Conservation (phyloP, 1,140 invertebrate genomes). For the Bombus sylvicola region DNA sequence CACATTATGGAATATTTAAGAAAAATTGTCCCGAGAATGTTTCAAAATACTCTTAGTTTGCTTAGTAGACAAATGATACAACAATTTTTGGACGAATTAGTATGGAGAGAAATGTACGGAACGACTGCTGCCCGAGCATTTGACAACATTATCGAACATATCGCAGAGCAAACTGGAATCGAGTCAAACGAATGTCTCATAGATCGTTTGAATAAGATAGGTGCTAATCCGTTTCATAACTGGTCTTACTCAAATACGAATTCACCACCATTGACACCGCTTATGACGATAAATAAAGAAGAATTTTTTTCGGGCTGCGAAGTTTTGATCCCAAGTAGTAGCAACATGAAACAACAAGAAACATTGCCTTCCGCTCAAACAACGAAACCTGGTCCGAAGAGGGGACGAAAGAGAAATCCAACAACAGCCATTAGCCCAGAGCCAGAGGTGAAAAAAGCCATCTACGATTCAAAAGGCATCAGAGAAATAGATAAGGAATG, state of each 20-base stretch:
- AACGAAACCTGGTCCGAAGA: conserved; percentile 71
- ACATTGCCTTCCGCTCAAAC: conserved; percentile 42
- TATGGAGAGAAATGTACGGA: conserved; percentile 91
- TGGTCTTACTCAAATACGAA: conserved; percentile 86
- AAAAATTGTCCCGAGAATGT: conserved; percentile 93
- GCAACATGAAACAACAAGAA: conserved; percentile 35
- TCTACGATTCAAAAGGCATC: conserved; percentile 53
- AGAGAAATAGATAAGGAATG: conserved; percentile 60
- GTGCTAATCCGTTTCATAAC: conserved; percentile 90
- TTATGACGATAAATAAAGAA: conserved; percentile 61
- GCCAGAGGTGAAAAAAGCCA: conserved; percentile 66
- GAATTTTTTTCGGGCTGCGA: conserved; percentile 7
- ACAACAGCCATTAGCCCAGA: conserved; percentile 53
- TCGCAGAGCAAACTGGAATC: conserved; percentile 89
- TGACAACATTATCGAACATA: conserved; percentile 90
- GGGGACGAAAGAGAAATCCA: conserved; percentile 76
- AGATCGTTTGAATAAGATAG: conserved; percentile 86
- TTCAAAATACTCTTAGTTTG: conserved; percentile 93
- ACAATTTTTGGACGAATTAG: conserved; percentile 94
- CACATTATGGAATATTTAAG: conserved; percentile 94
- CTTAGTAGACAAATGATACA: conserved; percentile 93
- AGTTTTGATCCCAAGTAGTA: background rate
- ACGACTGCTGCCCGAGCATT: conserved; percentile 89
- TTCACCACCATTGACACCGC: conserved; percentile 50
- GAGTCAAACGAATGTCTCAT: conserved; percentile 83